phyloP scores from a whole-genome alignment of 2,797 vertebrate genomes.

The Gouania willdenowi region DNA sequence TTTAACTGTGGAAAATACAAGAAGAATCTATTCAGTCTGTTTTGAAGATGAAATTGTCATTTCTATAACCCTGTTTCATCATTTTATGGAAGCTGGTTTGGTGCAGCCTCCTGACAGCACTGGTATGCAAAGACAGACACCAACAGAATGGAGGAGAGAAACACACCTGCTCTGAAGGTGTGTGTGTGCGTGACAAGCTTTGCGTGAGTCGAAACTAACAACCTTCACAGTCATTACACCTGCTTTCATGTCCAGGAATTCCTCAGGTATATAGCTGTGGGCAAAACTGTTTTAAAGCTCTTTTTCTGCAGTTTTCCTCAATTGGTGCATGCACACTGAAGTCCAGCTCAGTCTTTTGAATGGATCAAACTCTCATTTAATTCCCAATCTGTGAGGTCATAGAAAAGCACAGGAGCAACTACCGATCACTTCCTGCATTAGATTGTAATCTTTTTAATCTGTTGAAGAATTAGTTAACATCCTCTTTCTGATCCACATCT shows the following conservation, averaged over 20 bases:
- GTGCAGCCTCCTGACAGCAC: slow-evolving; percentile 12
- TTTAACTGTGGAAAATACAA: no score
- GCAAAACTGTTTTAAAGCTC: slow-evolving; percentile 38
- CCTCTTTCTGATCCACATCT: slow-evolving; percentile 3
- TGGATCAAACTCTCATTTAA: not conserved
- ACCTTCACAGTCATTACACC: slow-evolving; percentile 67
- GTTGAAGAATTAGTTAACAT: slow-evolving; percentile 18
- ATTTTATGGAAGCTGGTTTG: not conserved
- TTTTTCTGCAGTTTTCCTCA: not conserved
- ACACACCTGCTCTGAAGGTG: slow-evolving; percentile 58
- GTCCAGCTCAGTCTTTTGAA: slow-evolving; percentile 10
- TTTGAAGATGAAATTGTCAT: no score
- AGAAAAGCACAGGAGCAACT: not conserved
- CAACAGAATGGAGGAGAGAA: slow-evolving; percentile 5
- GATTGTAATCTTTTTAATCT: slow-evolving; percentile 31
- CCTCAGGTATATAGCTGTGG: slow-evolving; percentile 47
- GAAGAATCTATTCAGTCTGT: no score
- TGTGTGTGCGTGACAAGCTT: slow-evolving; percentile 55
- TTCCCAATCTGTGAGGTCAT: not conserved
- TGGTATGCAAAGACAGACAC: slow-evolving; percentile 35
- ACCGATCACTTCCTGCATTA: slow-evolving; percentile 8
- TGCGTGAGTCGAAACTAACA: slow-evolving; percentile 58
- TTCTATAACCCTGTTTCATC: no score
- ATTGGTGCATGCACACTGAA: slow-evolving; percentile 25
- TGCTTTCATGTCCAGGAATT: slow-evolving; percentile 70